Evolutionary conservation across 2,113 vertebrate genomes (phyloP).

Genomic region (Pelmatolapia mariae): DNA sequence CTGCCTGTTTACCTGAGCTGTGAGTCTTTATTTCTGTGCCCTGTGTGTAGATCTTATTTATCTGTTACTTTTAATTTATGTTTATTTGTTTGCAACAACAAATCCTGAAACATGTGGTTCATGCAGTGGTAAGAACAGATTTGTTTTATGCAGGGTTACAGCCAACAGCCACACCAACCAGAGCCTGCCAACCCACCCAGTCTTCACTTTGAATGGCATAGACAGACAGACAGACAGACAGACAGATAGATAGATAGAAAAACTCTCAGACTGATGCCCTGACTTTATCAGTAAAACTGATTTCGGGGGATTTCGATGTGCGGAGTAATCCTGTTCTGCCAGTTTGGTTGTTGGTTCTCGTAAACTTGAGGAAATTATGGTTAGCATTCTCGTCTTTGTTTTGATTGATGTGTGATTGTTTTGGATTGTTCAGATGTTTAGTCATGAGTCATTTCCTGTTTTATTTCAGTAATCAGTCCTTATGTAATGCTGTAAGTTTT

Average conservation of each 20-base stretch:
- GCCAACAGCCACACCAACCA: too few relatives aligned
- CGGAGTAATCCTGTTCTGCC: background rate
- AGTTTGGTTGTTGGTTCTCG: background rate
- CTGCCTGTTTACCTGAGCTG: too few relatives aligned
- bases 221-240: fast-evolving
- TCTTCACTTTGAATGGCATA: too few relatives aligned
- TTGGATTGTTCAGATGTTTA: background rate
- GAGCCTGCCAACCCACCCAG: too few relatives aligned
- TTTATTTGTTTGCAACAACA: too few relatives aligned
- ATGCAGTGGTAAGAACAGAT: too few relatives aligned
- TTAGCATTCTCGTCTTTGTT: background rate
- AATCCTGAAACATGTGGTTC: too few relatives aligned
- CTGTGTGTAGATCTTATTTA: too few relatives aligned
- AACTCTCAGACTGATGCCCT: too few relatives aligned
- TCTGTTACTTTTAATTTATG: too few relatives aligned
- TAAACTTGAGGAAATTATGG: background rate
- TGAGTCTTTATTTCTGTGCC: too few relatives aligned
- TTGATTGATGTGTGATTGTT: fast-evolving
- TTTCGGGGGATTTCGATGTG: background rate
- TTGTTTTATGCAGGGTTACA: too few relatives aligned
- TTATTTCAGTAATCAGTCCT: background rate
- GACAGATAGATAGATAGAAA: fast-evolving
- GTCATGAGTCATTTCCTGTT: background rate
- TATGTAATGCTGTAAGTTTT: background rate
- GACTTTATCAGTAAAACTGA: background rate